phyloP scores from a whole-genome alignment of 2,797 vertebrate genomes.

The Euphonia xanthogaster region DNA sequence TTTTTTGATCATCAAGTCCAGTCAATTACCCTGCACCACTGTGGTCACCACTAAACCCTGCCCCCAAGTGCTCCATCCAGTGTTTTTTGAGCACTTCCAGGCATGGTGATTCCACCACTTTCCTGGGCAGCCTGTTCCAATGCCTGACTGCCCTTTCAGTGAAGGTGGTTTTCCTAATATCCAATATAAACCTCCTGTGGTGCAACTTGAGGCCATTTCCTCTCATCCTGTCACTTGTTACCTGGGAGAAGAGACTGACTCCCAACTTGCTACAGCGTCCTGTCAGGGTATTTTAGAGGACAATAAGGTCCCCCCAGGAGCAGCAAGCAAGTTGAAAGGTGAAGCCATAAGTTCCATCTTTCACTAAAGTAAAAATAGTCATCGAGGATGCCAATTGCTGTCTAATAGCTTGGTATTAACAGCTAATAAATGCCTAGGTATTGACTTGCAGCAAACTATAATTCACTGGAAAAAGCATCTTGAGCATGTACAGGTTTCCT shows the following conservation, averaged over 20 bases:
- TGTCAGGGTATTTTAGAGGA: not conserved
- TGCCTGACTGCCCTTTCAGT: not conserved
- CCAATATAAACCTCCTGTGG: fast-evolving
- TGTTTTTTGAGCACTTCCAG: not conserved
- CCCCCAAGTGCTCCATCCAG: not conserved
- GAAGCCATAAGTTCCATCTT: not conserved
- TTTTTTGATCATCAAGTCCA: not conserved
- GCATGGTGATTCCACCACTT: not conserved
- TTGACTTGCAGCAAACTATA: not conserved
- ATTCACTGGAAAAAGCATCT: not conserved
- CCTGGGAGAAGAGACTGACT: not conserved
- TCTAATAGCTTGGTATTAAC: not conserved
- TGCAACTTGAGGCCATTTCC: not conserved
- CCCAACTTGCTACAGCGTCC: not conserved
- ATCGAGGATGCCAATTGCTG: not conserved
- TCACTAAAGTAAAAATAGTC: not conserved
- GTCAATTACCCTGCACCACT: not conserved
- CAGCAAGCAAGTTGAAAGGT: not conserved
- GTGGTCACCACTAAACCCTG: not conserved
- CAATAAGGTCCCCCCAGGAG: not conserved
- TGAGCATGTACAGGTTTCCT: not conserved
- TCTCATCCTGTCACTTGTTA: not conserved
- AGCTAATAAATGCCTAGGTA: not conserved
- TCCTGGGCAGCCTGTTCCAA: not conserved
- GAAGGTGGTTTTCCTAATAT: not conserved